phyloP scores from a whole-genome alignment of 2,888 invertebrate genomes.

The Lithosia quadra region DNA sequence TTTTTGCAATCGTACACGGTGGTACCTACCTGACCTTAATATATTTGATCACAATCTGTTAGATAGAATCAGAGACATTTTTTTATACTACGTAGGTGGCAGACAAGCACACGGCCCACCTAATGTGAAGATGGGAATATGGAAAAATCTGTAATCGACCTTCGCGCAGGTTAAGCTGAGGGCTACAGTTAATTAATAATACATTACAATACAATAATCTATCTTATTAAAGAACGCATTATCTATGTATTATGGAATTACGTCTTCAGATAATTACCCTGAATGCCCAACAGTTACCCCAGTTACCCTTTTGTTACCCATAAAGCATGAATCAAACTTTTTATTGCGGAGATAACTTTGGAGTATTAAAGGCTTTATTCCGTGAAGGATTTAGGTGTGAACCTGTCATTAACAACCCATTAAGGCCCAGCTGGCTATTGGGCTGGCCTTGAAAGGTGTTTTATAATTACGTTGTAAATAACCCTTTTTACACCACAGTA shows the following conservation, averaged over 20 bases:
- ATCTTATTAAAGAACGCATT: background rate
- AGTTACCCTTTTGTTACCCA: constrained; percentile 13
- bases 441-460: background rate
- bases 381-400: constrained; percentile 15
- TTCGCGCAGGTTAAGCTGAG: too few species aligned
- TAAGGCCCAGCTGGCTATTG: constrained; percentile 1
- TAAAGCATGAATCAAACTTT: constrained; percentile 19
- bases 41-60: too few species aligned
- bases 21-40: too few species aligned
- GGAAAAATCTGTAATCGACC: too few species aligned
- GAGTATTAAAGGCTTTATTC: constrained; percentile 20
- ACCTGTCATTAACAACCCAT: constrained; percentile 19
- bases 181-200: too few species aligned
- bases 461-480: background rate
- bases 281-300: constrained; percentile 11
- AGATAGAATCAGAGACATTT: too few species aligned
- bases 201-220: too few species aligned
- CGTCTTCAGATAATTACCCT: constrained; percentile 1
- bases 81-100: too few species aligned
- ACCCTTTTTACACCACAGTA: background rate
- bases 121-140: too few species aligned
- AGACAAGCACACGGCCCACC: too few species aligned
- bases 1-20: too few species aligned
- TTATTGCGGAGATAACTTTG: constrained; percentile 18
- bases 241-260: background rate